A percentile compares a stretch with the other conserved stretches of the same genome.
Evolutionary conservation across 2,797 vertebrate genomes (phyloP).

Genomic region (Gallirallus australis): DNA sequence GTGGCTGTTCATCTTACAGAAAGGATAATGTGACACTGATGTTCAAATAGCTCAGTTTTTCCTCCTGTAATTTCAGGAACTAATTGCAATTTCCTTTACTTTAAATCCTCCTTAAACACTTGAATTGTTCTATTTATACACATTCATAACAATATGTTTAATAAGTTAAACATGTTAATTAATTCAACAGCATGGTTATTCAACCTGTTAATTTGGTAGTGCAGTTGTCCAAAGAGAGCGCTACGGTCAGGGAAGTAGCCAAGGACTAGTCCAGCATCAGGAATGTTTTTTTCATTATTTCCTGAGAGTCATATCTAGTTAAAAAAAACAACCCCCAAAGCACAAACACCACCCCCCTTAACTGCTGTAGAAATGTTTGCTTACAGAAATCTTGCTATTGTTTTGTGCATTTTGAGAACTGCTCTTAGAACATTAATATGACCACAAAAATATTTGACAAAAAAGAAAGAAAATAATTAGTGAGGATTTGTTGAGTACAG

Average conservation of each 20-base stretch:
- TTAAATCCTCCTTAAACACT: background rate
- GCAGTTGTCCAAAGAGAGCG: background rate
- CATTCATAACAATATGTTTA: background rate
- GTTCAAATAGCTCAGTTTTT: background rate
- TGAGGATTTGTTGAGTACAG: background rate
- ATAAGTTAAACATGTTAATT: conserved; percentile 14
- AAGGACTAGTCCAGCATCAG: background rate
- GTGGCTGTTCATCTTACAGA: background rate
- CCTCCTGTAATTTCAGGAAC: background rate
- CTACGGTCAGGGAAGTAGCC: background rate
- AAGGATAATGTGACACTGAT: background rate
- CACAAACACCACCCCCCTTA: background rate
- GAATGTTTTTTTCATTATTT: background rate
- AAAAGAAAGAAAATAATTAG: background rate
- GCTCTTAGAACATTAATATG: background rate
- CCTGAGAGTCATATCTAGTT: background rate
- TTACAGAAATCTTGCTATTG: background rate
- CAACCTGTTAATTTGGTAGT: background rate
- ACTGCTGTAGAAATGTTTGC: background rate
- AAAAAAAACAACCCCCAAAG: background rate
- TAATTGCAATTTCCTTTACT: background rate
- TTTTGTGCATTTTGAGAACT: background rate
- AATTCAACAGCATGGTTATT: background rate
- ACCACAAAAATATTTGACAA: background rate
- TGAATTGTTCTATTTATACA: conserved; percentile 21